Conservation (phyloP, 2,797 vertebrate genomes). For the Intellagama lesueurii region DNA sequence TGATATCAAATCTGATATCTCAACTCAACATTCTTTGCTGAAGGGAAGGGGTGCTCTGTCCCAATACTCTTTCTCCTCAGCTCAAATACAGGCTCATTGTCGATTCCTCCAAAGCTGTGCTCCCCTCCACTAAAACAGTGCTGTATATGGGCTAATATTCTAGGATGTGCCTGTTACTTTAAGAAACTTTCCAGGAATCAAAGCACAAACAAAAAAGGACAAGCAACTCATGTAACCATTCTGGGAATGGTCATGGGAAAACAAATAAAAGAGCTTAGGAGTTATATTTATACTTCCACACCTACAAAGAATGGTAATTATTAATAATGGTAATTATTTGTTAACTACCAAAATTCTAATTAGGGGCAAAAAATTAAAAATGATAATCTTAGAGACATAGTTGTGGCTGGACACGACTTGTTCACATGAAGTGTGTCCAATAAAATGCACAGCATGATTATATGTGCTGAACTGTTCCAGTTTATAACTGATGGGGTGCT, state of each 20-base stretch:
- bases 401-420: not conserved
- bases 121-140: not conserved
- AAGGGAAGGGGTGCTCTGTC: not conserved
- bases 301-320: too few species aligned
- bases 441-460: not conserved
- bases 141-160: not conserved
- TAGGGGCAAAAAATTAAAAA: too few species aligned
- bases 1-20: not conserved
- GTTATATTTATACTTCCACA: too few species aligned
- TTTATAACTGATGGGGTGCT: not conserved
- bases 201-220: not conserved
- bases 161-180: not conserved
- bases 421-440: not conserved
- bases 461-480: not conserved
- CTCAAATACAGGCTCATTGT: not conserved
- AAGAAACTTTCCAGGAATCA: not conserved
- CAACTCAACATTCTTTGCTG: not conserved
- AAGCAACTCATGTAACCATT: not conserved
- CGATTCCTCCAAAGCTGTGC: not conserved
- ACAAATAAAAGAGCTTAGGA: not conserved
- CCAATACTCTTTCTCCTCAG: not conserved
- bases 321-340: too few species aligned
- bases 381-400: not conserved
- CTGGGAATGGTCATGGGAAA: not conserved
- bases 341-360: too few species aligned